These are phyloP conservation scores for Pithys albifrons DNA, from an alignment of 2,113 vertebrate genomes.

Conservation along the genomic window DNA sequence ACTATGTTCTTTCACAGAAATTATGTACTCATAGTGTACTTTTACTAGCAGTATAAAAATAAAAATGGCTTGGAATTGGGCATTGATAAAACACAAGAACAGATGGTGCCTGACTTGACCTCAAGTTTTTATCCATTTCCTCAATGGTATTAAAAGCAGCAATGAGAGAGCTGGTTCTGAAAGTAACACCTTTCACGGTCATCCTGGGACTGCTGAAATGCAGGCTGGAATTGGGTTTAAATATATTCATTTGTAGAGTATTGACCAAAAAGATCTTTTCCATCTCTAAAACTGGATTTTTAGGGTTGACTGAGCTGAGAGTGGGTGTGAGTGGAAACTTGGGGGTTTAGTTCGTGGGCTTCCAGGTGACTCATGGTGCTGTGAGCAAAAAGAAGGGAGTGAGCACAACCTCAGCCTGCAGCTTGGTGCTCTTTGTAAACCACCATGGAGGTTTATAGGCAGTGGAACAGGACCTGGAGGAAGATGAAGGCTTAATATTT, in stretches of 20 bases:
- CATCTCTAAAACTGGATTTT: not conserved
- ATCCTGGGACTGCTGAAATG: not conserved
- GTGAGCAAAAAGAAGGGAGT: not conserved
- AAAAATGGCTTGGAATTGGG: not conserved
- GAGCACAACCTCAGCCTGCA: not conserved
- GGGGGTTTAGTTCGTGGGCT: not conserved
- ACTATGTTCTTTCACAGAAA: not conserved
- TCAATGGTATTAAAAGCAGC: not conserved
- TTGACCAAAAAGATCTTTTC: not conserved
- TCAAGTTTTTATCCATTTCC: not conserved
- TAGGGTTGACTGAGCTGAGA: not conserved
- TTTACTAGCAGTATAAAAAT: conserved; percentile 24
- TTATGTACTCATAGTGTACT: not conserved
- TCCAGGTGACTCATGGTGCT: not conserved
- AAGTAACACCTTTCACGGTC: conserved; percentile 11
- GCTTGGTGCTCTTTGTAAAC: not conserved
- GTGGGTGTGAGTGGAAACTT: conserved; percentile 18
- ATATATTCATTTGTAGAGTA: not conserved
- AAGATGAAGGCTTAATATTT: not conserved
- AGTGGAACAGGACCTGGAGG: not conserved
- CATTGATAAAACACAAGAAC: not conserved
- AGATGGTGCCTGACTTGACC: conserved; percentile 5
- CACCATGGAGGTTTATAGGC: not conserved
- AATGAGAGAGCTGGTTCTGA: not conserved
- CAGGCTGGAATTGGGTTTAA: not conserved